phyloP scores from a whole-genome alignment of 1,140 invertebrate genomes.

The Cyphomyrmex costatus region DNA sequence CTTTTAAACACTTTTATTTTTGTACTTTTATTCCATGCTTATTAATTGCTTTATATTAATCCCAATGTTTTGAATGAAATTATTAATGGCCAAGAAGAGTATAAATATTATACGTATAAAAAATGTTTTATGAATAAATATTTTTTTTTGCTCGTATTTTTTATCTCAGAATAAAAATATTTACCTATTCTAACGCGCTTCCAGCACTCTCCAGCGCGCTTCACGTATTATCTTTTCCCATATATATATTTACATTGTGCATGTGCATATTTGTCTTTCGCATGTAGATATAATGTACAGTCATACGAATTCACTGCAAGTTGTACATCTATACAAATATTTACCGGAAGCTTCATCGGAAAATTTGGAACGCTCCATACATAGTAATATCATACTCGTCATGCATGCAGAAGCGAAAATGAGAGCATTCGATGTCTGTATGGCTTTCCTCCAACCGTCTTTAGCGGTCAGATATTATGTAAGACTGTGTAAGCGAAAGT shows the following conservation, averaged over 20 bases:
- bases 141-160: background rate
- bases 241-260: slow-evolving; percentile 30
- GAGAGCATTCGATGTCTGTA: slow-evolving; percentile 21
- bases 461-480: slow-evolving; percentile 36
- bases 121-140: slow-evolving; percentile 32
- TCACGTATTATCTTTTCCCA: background rate
- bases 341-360: slow-evolving; percentile 1
- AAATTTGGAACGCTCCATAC: background rate
- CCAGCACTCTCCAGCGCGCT: background rate
- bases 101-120: slow-evolving; percentile 19
- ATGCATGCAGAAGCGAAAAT: slow-evolving; percentile 3
- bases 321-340: slow-evolving; percentile 19
- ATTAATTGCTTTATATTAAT: slow-evolving; percentile 1
- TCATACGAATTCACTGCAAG: background rate
- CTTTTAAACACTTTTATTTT: background rate
- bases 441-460: background rate
- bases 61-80: background rate
- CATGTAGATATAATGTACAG: slow-evolving; percentile 6
- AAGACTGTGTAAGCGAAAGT: slow-evolving; percentile 54
- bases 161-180: slow-evolving; percentile 14
- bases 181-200: slow-evolving; percentile 2
- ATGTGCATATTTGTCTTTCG: slow-evolving; percentile 25
- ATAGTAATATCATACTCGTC: background rate
- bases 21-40: background rate
- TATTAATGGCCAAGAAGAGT: background rate